Conservation (phyloP, 2,888 invertebrate species). For the Hypsopygia costalis region DNA sequence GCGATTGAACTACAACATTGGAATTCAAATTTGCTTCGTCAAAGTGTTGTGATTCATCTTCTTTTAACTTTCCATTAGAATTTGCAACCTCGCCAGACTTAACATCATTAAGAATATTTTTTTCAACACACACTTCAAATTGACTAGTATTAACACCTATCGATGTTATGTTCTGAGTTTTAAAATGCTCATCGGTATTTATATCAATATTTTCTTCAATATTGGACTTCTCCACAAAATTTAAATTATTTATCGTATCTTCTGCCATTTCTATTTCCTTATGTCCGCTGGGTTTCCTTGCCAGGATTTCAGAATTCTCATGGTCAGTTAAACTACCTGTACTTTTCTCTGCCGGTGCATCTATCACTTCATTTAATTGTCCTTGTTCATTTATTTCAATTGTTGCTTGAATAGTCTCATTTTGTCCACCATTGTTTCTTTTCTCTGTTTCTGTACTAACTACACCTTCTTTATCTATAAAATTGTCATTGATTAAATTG, state of each 20-base stretch:
- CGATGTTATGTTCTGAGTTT: background rate
- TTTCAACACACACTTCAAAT: background rate
- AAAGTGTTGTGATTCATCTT: background rate
- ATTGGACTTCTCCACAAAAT: background rate
- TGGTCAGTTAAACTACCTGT: too few relatives aligned
- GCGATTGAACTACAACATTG: background rate
- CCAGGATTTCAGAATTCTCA: too few relatives aligned
- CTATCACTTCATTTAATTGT: background rate
- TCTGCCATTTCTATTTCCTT: background rate
- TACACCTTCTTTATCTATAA: background rate
- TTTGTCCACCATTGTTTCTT: background rate
- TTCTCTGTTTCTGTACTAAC: too few relatives aligned
- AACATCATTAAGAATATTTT: background rate
- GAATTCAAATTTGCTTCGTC: background rate
- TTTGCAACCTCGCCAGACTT: background rate
- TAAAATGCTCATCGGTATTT: background rate
- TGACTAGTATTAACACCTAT: background rate
- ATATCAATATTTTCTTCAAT: background rate
- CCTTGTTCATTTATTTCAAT: background rate
- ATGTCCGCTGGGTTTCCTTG: too few relatives aligned
- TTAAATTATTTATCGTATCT: background rate
- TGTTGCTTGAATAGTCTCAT: background rate
- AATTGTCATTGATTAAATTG: constrained; percentile 4
- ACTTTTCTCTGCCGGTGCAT: background rate
- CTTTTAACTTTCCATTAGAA: too few relatives aligned